These are phyloP conservation scores for Potorous gilbertii DNA, from an alignment of 2,797 vertebrate species.

Conservation along the genomic window DNA sequence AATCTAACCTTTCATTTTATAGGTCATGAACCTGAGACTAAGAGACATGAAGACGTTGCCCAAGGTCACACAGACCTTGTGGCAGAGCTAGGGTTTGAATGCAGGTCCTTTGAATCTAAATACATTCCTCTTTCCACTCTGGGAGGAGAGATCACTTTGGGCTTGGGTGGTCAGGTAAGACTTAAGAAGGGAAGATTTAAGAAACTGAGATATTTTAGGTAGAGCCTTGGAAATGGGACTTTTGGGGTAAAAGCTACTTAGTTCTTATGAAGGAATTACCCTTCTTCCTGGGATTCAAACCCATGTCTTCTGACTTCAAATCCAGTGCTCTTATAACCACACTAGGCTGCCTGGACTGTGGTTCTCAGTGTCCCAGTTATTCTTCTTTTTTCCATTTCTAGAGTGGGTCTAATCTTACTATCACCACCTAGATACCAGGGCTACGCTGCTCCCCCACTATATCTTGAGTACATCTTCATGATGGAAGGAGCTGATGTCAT, in stretches of 20 bases:
- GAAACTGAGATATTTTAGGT: neutral
- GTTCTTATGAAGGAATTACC: neutral
- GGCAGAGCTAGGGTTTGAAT: neutral
- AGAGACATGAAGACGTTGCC: neutral
- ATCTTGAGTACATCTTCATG: neutral
- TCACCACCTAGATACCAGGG: neutral
- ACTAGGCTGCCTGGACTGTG: neutral
- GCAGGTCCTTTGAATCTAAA: neutral
- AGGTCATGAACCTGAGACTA: neutral
- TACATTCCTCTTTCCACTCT: neutral
- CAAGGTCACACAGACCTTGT: neutral
- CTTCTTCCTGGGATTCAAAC: neutral
- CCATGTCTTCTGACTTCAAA: neutral
- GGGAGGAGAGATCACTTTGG: neutral
- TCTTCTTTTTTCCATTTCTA: neutral
- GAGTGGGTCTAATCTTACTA: neutral
- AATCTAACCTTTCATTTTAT: too few species aligned
- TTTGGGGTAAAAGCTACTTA: neutral
- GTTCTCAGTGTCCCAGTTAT: neutral
- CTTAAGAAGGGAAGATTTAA: slow-evolving; percentile 7
- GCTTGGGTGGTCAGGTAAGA: neutral
- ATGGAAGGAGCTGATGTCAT: neutral
- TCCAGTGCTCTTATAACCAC: neutral
- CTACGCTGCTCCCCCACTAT: neutral
- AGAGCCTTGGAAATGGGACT: neutral